Percentiles rank a stretch among this genome's conserved stretches.
Conservation (phyloP, 2,888 invertebrate genomes). For the Microplitis manilae region DNA sequence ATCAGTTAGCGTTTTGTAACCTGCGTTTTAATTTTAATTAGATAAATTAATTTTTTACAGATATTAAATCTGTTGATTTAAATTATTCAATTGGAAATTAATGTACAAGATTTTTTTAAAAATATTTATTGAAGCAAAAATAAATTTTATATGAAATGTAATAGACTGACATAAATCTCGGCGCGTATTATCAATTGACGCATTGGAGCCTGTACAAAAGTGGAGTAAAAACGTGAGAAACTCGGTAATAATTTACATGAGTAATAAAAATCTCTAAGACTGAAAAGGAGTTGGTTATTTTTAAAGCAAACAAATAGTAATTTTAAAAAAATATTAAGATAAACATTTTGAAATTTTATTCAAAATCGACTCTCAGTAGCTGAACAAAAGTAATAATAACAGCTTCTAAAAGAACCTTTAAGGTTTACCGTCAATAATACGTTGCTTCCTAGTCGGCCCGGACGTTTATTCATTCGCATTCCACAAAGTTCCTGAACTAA, state of each 20-base stretch:
- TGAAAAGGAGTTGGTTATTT: background rate
- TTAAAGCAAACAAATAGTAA: background rate
- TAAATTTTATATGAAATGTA: background rate
- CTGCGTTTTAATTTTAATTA: background rate
- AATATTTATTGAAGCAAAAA: background rate
- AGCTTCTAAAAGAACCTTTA: no score
- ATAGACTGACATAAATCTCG: background rate
- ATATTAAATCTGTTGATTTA: background rate
- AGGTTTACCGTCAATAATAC: background rate
- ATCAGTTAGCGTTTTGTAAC: background rate
- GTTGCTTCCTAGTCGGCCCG: conserved; percentile 2
- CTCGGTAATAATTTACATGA: background rate
- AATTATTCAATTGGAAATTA: background rate
- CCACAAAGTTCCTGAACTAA: conserved; percentile 53
- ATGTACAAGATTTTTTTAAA: background rate
- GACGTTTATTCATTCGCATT: conserved; percentile 61
- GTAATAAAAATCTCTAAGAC: background rate
- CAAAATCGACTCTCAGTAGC: background rate
- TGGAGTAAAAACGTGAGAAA: background rate
- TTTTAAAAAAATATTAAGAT: background rate
- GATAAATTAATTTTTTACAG: background rate
- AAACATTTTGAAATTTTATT: background rate
- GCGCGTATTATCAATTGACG: background rate
- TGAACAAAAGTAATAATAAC: background rate
- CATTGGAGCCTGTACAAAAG: no score